Percentiles rank a stretch among this genome's conserved stretches.
Conservation (phyloP, 2,888 invertebrate genomes). For the Tetragonisca angustula region DNA sequence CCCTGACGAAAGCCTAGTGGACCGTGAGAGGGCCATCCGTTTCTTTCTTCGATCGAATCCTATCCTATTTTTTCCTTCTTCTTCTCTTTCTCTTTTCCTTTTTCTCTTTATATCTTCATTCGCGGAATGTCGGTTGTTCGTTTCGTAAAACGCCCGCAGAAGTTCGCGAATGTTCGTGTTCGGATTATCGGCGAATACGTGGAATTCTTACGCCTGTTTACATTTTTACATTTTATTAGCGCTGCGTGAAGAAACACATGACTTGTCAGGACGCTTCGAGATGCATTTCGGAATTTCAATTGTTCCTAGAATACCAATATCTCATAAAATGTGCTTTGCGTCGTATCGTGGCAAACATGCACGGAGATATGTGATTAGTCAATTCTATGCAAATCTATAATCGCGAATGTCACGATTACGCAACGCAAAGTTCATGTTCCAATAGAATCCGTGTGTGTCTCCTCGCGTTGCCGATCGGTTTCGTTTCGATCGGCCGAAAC, state of each 20-base stretch:
- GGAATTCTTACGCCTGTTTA: background rate
- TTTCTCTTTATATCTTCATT: background rate
- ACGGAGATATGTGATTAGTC: too few species aligned
- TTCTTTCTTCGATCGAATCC: conserved; percentile 4
- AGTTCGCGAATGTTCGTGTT: background rate
- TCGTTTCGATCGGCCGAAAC: background rate
- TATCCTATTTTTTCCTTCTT: background rate
- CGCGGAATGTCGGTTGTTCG: background rate
- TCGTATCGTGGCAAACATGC: too few species aligned
- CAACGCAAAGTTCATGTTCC: background rate
- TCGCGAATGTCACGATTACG: too few species aligned
- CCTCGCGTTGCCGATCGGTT: background rate
- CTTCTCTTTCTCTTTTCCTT: too few species aligned
- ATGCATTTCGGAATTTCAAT: too few species aligned
- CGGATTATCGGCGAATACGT: conserved; percentile 15
- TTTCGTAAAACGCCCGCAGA: conserved; percentile 57
- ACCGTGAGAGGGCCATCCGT: conserved; percentile 42
- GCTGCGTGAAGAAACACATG: too few species aligned
- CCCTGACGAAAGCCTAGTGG: conserved; percentile 44
- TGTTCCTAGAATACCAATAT: too few species aligned
- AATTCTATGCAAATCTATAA: too few species aligned
- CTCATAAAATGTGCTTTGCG: too few species aligned
- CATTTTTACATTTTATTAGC: too few species aligned
- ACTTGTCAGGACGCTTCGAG: too few species aligned
- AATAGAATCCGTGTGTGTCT: background rate